A percentile compares a stretch with the other conserved stretches of the same genome.
Conservation (phyloP, 2,797 vertebrate genomes). For the Stomatorhinus walkeri region DNA sequence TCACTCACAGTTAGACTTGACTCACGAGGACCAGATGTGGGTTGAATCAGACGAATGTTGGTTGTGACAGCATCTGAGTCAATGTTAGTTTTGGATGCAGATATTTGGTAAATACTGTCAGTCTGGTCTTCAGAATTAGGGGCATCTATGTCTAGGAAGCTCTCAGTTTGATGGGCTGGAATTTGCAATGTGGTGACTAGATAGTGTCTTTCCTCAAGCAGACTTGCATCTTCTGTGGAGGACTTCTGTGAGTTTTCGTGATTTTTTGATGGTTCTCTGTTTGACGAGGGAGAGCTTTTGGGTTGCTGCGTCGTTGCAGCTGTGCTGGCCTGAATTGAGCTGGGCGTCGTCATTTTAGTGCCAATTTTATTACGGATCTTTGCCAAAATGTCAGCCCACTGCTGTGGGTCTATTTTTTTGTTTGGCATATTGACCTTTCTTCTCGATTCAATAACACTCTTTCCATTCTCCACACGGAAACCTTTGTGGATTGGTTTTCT, state of each 20-base stretch:
- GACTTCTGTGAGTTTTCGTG: slow-evolving; percentile 41
- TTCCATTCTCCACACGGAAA: slow-evolving; percentile 53
- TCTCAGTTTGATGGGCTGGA: slow-evolving; percentile 24
- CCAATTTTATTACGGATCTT: slow-evolving; percentile 70
- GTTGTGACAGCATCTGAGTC: slow-evolving; percentile 39
- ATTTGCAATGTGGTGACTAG: slow-evolving; percentile 37
- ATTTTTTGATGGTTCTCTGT: slow-evolving; percentile 27
- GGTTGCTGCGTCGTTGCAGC: slow-evolving; percentile 25
- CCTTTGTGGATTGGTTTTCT: slow-evolving; percentile 45
- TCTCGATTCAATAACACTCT: slow-evolving; percentile 57
- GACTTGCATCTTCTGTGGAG: slow-evolving; percentile 43
- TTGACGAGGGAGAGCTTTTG: background rate
- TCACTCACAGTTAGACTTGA: slow-evolving; percentile 33
- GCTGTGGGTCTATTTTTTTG: slow-evolving; percentile 78
- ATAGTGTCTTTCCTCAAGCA: slow-evolving; percentile 50
- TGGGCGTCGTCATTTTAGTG: slow-evolving; percentile 36
- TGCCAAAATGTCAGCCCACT: slow-evolving; percentile 84
- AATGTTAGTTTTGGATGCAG: slow-evolving; percentile 26
- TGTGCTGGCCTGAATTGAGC: slow-evolving; percentile 18
- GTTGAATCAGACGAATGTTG: slow-evolving; percentile 34
- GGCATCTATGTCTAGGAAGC: slow-evolving; percentile 26
- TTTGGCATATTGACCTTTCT: slow-evolving; percentile 69
- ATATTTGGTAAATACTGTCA: slow-evolving; percentile 33
- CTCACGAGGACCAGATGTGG: slow-evolving; percentile 48
- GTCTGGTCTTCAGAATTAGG: slow-evolving; percentile 28